Evolutionary conservation across 2,113 vertebrate species (phyloP).

Genomic region (Lasiurus cinereus): DNA sequence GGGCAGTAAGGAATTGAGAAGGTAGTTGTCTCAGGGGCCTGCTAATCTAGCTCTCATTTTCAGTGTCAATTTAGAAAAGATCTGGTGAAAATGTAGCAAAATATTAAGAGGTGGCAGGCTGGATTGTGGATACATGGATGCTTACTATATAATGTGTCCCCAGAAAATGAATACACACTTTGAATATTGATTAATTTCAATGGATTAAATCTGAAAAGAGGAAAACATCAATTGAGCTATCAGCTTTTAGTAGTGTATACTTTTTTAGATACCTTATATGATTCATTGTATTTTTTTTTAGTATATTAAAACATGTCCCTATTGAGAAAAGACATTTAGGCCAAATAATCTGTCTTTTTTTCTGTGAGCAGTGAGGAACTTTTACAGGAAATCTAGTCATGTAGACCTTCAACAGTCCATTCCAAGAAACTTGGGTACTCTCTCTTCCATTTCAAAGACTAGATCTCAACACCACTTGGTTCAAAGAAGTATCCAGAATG

Average conservation of each 20-base stretch:
- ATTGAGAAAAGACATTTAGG: background rate
- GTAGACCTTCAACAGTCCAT: background rate
- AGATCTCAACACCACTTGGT: background rate
- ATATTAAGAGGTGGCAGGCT: background rate
- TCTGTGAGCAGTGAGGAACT: background rate
- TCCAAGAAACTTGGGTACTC: background rate
- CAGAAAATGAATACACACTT: too few species aligned
- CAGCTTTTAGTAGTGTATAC: too few species aligned
- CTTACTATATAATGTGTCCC: background rate
- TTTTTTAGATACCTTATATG: too few species aligned
- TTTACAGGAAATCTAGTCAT: background rate
- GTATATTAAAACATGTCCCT: background rate
- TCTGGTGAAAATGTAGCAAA: background rate
- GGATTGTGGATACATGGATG: background rate
- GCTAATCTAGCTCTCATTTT: background rate
- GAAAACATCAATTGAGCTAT: too few species aligned
- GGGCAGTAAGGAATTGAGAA: background rate
- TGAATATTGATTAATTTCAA: too few species aligned
- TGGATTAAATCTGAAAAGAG: too few species aligned
- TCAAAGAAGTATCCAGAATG: background rate
- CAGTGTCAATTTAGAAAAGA: background rate
- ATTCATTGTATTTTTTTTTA: background rate
- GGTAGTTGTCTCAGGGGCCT: background rate
- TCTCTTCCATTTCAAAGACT: background rate
- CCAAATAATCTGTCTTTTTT: conserved; percentile 5